Evolutionary conservation across 2,797 vertebrate genomes (phyloP).

Genomic region (Potorous gilbertii): DNA sequence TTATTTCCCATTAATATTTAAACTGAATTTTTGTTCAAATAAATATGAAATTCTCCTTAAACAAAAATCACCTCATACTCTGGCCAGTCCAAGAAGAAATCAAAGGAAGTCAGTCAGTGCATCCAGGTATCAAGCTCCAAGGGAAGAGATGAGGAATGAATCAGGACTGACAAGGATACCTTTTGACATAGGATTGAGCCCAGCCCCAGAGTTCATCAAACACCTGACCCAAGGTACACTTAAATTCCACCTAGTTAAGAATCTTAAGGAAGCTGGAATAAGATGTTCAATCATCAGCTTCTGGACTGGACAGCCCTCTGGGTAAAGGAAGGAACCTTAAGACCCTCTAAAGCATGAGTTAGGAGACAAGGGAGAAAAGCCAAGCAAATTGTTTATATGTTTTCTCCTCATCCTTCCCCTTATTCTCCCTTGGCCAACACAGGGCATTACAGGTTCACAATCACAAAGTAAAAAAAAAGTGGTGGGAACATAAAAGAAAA

Average conservation of each 20-base stretch:
- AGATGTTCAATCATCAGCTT: neutral
- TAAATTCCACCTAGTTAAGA: neutral
- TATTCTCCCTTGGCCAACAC: neutral
- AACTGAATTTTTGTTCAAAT: conserved; percentile 83
- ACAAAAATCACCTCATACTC: conserved; percentile 82
- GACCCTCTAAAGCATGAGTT: neutral
- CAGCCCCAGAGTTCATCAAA: neutral
- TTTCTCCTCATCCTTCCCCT: neutral
- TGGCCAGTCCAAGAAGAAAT: conserved; percentile 72
- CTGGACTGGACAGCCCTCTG: neutral
- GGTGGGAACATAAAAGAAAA: neutral
- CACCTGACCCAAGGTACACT: neutral
- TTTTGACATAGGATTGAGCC: neutral
- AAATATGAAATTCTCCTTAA: conserved; percentile 82
- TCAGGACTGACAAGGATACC: rapidly evolving
- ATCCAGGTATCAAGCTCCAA: conserved; percentile 20
- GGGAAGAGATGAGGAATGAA: neutral
- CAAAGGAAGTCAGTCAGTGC: conserved; percentile 75
- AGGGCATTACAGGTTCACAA: neutral
- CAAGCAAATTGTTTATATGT: neutral
- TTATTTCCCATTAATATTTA: conserved; percentile 87
- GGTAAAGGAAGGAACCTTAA: neutral
- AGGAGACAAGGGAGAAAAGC: neutral
- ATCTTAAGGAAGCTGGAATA: neutral
- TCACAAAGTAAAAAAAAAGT: neutral